Conservation (phyloP, 2,797 vertebrate genomes). For the Chrysocyon brachyurus region DNA sequence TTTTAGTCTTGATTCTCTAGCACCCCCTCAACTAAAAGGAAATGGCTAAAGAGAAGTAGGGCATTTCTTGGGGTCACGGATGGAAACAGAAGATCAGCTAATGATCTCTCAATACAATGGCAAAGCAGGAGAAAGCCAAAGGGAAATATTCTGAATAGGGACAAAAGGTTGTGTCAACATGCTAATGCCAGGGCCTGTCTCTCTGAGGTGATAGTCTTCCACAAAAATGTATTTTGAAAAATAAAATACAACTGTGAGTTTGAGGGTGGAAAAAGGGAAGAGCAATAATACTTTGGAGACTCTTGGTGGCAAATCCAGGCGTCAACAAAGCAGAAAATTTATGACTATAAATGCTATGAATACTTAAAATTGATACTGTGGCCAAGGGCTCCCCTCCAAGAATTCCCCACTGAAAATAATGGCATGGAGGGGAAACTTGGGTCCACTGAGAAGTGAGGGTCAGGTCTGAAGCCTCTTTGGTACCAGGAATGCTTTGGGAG, state of each 20-base stretch:
- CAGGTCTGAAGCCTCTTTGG: constrained; percentile 83
- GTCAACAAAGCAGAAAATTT: constrained; percentile 56
- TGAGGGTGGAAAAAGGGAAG: constrained; percentile 19
- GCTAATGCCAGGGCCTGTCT: not conserved
- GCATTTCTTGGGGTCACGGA: constrained; percentile 4
- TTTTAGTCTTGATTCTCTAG: constrained; percentile 61
- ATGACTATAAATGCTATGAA: constrained; percentile 21
- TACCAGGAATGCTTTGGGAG: constrained; percentile 83
- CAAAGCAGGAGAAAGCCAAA: constrained; percentile 59
- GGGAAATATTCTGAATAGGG: not conserved
- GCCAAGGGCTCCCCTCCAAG: constrained; percentile 70
- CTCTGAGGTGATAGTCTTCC: constrained; percentile 44
- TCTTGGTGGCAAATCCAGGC: constrained; percentile 65
- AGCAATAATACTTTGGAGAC: constrained; percentile 17
- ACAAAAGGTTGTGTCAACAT: constrained; percentile 29
- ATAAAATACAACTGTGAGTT: constrained; percentile 22
- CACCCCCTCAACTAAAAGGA: not conserved
- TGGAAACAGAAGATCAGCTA: constrained; percentile 23
- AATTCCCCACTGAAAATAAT: constrained; percentile 71
- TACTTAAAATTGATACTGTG: constrained; percentile 56
- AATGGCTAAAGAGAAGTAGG: constrained; percentile 44
- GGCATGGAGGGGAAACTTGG: constrained; percentile 35
- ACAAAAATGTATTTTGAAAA: constrained; percentile 52
- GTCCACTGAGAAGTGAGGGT: constrained; percentile 65
- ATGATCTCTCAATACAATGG: not conserved